Conservation (phyloP, 92 coral and sea anemone genomes). For the Epizoanthus scotinus region DNA sequence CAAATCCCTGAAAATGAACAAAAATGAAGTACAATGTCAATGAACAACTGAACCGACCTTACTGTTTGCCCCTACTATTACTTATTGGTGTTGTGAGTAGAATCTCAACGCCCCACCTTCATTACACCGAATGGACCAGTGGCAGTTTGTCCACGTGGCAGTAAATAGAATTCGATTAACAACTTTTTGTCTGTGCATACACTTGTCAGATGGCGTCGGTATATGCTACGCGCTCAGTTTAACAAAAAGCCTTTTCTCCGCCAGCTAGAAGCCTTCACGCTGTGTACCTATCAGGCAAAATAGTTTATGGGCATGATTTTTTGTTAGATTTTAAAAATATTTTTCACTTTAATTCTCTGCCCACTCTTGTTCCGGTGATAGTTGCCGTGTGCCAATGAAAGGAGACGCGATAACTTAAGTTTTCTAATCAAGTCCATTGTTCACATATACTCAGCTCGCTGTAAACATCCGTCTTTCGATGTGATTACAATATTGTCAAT, state of each 20-base stretch:
- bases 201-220: background rate
- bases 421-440: background rate
- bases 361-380: background rate
- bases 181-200: background rate
- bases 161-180: constrained; percentile 7
- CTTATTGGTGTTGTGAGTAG: constrained; percentile 6
- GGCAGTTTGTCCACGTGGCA: constrained; percentile 28
- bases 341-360: background rate
- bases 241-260: background rate
- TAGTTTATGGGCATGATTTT: background rate
- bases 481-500: background rate
- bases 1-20: background rate
- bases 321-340: no score
- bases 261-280: background rate
- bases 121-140: background rate
- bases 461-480: background rate
- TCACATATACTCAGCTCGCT: background rate
- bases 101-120: background rate
- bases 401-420: background rate
- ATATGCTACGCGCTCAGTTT: background rate
- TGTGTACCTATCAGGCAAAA: background rate
- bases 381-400: background rate
- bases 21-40: constrained; percentile 1
- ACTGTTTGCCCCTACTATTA: constrained; percentile 1
- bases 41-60: constrained; percentile 20